Percentiles rank a stretch among this genome's conserved stretches.
These are phyloP conservation scores for Cnemophilus loriae DNA, from an alignment of 2,113 vertebrate species.

Conservation along the genomic window DNA sequence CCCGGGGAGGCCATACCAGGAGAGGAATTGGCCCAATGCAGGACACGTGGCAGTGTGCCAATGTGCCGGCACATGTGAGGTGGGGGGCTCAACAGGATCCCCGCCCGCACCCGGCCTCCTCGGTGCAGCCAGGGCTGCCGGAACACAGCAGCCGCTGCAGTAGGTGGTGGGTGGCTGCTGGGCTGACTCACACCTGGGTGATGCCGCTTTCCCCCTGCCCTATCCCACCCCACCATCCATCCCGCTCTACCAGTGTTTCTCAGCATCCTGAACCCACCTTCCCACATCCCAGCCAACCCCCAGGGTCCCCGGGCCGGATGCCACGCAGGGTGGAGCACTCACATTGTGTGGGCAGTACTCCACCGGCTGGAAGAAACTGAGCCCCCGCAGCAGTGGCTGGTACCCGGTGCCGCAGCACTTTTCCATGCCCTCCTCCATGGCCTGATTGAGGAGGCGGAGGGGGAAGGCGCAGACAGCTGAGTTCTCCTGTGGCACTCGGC, in stretches of 20 bases:
- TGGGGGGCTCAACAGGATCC: neutral
- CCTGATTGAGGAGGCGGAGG: constrained; percentile 74
- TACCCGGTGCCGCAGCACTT: constrained; percentile 74
- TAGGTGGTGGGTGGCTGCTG: neutral
- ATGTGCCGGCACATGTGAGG: rapidly evolving
- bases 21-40: neutral
- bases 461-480: constrained; percentile 92
- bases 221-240: neutral
- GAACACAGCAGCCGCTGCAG: too few species aligned
- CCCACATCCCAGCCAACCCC: rapidly evolving
- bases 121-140: rapidly evolving
- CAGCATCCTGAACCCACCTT: neutral
- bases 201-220: rapidly evolving
- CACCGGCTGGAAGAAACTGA: constrained; percentile 83
- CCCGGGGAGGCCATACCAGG: rapidly evolving
- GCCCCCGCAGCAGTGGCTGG: constrained; percentile 75
- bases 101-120: rapidly evolving
- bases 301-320: rapidly evolving
- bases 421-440: constrained; percentile 81
- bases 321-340: neutral
- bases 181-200: neutral
- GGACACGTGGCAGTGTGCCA: rapidly evolving
- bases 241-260: neutral
- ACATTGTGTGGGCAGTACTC: constrained; percentile 88
- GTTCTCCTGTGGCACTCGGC: constrained; percentile 25